Percentiles rank a stretch among this genome's conserved stretches.
phyloP scores from a whole-genome alignment of 1,140 invertebrate species.

The Temnothorax nylanderi region DNA sequence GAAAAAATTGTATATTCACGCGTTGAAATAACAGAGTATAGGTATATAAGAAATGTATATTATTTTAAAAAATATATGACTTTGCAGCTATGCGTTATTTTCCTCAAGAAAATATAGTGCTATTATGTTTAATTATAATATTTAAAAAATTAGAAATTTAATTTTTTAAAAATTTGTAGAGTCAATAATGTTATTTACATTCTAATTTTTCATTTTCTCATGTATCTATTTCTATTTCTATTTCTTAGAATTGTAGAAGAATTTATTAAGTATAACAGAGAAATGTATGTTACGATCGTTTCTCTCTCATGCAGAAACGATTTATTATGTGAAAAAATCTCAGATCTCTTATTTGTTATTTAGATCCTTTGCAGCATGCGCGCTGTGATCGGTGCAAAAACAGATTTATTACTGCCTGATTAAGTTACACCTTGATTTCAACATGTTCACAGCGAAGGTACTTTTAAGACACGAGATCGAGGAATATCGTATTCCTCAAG shows the following conservation, averaged over 20 bases:
- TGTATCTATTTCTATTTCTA: neutral
- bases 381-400: conserved; percentile 2
- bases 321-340: conserved; percentile 12
- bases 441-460: conserved; percentile 56
- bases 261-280: neutral
- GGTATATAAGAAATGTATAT: neutral
- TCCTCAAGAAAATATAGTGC: neutral
- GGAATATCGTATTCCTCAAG: conserved; percentile 70
- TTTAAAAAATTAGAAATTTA: neutral
- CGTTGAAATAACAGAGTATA: neutral
- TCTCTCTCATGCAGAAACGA: neutral
- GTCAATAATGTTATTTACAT: neutral
- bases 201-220: neutral
- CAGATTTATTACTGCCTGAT: conserved; percentile 56
- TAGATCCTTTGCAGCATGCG: conserved; percentile 19
- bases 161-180: neutral
- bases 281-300: neutral
- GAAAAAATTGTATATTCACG: conserved; percentile 23
- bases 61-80: neutral
- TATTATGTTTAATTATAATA: neutral
- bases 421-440: conserved; percentile 54
- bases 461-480: conserved; percentile 65
- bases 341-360: neutral
- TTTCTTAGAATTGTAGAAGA: neutral
- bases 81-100: neutral